Base-by-base conservation (phyloP, 2,113 vertebrate genomes). In the Stigmatopora argus region DNA sequence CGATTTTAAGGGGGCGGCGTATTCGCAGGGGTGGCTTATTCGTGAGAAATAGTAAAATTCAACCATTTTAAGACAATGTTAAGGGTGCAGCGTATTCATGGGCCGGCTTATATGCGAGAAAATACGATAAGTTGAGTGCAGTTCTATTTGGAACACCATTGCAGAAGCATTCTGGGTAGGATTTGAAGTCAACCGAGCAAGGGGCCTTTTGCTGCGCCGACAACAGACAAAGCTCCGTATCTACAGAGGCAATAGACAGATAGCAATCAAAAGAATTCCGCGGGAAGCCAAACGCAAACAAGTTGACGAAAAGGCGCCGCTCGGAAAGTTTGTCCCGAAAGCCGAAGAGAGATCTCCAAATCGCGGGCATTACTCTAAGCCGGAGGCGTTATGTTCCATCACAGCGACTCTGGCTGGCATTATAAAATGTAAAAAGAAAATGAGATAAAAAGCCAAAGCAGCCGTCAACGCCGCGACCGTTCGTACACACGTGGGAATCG, bases 401-500 rank as follows among this genome's bases (percentile, higher is more conserved):
- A 78, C 77, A 78, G 77, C 71, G 81, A 79, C 78, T 82, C 74
- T 83, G 58, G 74, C 80, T 80, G 72, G 83, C 79, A 82, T 79
- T 85, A 85, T 82, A 71, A 83, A 69, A 83, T 68, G 77, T 56
- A 3, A 31, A 55, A 26, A 26, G 2, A 55, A 11, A 46, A 45
- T 78, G 75, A 74, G 64, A 34, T 14, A 74, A 73, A 66, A 73
- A 65, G 77, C 79, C 82, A 71, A 73, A 79, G 73, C 46, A 62
- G 64, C 60, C 72, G 65, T 77, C 79, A 31, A 31, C 26, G 67
- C 71, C 31, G 75, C 67, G 11, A 69, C 89, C 88, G 88, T 90
- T 91, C 90, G 78, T 87, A 83, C 84, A 78, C 78, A 87, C 80
- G 66, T 78, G 84, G 75, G 77, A 83, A 87, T 81, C 85, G 88